A percentile compares a stretch with the other conserved stretches of the same genome.
phyloP scores from a whole-genome alignment of 1,140 invertebrate genomes.

The Forficula auricularia region DNA sequence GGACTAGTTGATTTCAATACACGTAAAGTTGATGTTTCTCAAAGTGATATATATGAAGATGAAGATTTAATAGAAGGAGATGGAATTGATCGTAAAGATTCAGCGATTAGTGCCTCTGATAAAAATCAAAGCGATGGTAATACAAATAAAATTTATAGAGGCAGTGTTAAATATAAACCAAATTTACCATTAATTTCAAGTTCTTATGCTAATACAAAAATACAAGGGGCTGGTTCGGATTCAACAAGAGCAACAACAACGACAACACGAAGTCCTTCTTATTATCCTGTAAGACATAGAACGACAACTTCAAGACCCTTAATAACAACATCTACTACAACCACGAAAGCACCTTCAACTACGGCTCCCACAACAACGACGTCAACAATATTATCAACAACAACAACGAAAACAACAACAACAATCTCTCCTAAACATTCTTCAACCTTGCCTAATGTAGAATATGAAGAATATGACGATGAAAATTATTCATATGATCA shows the following conservation, averaged over 20 bases:
- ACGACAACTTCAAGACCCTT: constrained; percentile 16
- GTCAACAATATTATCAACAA: constrained; percentile 15
- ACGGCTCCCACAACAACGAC: constrained; percentile 15
- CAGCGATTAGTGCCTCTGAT: constrained; percentile 25
- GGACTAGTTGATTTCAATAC: constrained; percentile 42
- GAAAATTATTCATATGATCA: constrained; percentile 6
- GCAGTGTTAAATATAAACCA: constrained; percentile 8
- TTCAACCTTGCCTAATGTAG: constrained; percentile 7
- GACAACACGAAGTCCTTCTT: constrained; percentile 21
- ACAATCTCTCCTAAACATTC: constrained; percentile 19
- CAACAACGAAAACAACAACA: constrained; percentile 14
- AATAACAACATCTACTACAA: constrained; percentile 7
- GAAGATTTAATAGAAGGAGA: constrained; percentile 27
- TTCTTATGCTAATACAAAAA: constrained; percentile 52
- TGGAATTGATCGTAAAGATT: constrained; percentile 19
- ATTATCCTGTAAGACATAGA: constrained; percentile 20
- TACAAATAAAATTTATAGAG: too few species aligned
- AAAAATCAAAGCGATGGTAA: constrained; percentile 20
- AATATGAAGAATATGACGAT: constrained; percentile 10
- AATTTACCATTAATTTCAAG: constrained; percentile 48
- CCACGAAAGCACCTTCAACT: constrained; percentile 10
- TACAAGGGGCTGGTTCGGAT: constrained; percentile 31
- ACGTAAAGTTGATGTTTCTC: constrained; percentile 22
- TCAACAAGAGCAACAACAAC: constrained; percentile 20
- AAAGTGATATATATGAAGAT: constrained; percentile 18